Evolutionary conservation across 2,113 vertebrate species (phyloP).

Genomic region (Odontophorus gujanensis): DNA sequence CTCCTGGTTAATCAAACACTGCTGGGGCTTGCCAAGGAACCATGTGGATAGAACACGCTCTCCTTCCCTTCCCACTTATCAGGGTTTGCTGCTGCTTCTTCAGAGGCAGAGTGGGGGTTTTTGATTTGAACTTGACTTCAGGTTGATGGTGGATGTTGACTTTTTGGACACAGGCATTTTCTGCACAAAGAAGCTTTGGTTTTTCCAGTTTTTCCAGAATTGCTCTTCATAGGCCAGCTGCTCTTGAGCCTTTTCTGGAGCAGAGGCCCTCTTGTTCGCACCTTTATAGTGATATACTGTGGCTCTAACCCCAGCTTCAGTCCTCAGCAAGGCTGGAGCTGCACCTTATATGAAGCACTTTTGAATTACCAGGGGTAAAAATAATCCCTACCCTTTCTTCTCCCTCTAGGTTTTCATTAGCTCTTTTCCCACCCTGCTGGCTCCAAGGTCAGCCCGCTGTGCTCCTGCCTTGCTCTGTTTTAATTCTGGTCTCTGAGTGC

Average conservation of each 20-base stretch:
- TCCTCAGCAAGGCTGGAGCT: background rate
- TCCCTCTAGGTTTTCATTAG: background rate
- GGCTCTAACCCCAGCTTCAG: background rate
- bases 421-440: background rate
- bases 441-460: background rate
- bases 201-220: background rate
- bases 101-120: background rate
- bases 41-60: constrained; percentile 18
- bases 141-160: background rate
- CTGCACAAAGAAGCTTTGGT: background rate
- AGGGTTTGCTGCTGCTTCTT: constrained; percentile 16
- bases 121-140: background rate
- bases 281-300: background rate
- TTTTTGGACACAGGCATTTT: background rate
- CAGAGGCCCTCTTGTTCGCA: fast-evolving
- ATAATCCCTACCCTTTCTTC: background rate
- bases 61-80: background rate
- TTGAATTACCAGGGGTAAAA: constrained; percentile 31
- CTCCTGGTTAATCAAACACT: constrained; percentile 53
- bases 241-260: background rate
- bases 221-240: background rate
- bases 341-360: background rate
- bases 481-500: constrained; percentile 13
- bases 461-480: constrained; percentile 13
- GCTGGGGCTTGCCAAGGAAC: constrained; percentile 18